Evolutionary conservation across 2,888 invertebrate genomes (phyloP), one percentile per base, ranked within the genome.

Genomic region (Aspidiotus rigidus): DNA sequence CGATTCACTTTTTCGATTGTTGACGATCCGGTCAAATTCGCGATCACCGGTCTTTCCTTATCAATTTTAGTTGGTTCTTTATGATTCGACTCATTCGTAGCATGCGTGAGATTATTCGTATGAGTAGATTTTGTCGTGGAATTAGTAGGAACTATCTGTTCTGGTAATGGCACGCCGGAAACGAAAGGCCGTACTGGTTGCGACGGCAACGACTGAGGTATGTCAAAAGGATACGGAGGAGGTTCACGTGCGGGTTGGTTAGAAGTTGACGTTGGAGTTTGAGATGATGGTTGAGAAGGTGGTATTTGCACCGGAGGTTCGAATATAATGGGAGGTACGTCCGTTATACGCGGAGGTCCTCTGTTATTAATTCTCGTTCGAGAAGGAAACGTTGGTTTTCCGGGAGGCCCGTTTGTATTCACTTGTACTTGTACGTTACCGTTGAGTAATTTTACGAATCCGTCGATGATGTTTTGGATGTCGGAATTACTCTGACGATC

Each of bases 391-490:
- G 89, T 80, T 3, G 86, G 86, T 70, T 89, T 81, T 0, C 84
- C 83, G 73, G 76, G 42, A 40, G 71, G 72, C 0, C 63, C 62
- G 40, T 72, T 69, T 9, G 70, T 71, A 17, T 71, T 71, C 5
- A 71, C 69, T 16, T 70, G 79, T 0, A 91, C 89, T 74, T 91
- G 91, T 0, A 91, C 91, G 74, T 93, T 92, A 0, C 93, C 93
- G 73, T 93, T 92, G 1, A 93, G 79, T 11, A 93, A 78, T 77
- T 93, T 92, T 0, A 93, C 92, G 62, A 93, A 88, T 9, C 93
- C 93, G 7, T 90, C 90, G 49, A 93, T 90, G 42, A 93, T 92
- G 75, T 93, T 92, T 77, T 93, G 91, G 70, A 93, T 91, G 76
- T 92, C 92, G 54, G 87, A 85, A 77, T 84, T 85, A 7, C 85